Conservation (phyloP, 2,888 invertebrate species). For the Panorpa germanica region DNA sequence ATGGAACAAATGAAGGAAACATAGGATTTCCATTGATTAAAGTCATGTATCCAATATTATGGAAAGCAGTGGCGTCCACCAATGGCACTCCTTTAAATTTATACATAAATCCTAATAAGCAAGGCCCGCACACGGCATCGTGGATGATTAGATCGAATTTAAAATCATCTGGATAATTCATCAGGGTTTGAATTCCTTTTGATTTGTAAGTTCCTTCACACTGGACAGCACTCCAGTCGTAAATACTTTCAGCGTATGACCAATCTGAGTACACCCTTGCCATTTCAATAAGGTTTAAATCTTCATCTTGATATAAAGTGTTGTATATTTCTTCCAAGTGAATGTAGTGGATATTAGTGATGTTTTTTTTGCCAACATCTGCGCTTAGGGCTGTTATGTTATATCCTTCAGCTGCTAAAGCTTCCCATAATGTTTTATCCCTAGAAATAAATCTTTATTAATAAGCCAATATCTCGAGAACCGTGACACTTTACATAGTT, state of each 20-base stretch:
- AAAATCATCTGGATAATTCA: conserved; percentile 17
- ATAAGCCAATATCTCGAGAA: too few relatives aligned
- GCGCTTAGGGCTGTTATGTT: conserved; percentile 14
- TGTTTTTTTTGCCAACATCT: conserved; percentile 13
- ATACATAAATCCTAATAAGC: conserved; percentile 17
- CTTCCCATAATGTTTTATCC: conserved; percentile 10
- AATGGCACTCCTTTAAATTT: conserved; percentile 19
- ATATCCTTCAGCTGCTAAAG: conserved; percentile 11
- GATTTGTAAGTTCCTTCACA: conserved; percentile 13
- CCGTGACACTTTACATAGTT: too few relatives aligned
- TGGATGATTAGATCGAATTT: conserved; percentile 19
- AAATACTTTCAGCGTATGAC: too few relatives aligned
- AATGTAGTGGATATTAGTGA: conserved; percentile 15
- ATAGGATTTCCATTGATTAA: conserved; percentile 16
- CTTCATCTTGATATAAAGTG: too few relatives aligned
- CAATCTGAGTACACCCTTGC: too few relatives aligned
- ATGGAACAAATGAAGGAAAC: conserved; percentile 16
- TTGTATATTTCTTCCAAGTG: conserved; percentile 16
- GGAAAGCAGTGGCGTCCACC: conserved; percentile 16
- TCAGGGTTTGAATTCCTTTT: conserved; percentile 14
- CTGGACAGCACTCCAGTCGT: too few relatives aligned
- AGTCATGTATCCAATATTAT: conserved; percentile 14
- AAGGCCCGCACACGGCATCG: conserved; percentile 18
- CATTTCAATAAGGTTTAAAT: too few relatives aligned
- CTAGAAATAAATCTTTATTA: too few relatives aligned